Evolutionary conservation across 2,888 invertebrate genomes (phyloP), one percentile per base, ranked within the genome.

Genomic region (Zele albiditarsus): DNA sequence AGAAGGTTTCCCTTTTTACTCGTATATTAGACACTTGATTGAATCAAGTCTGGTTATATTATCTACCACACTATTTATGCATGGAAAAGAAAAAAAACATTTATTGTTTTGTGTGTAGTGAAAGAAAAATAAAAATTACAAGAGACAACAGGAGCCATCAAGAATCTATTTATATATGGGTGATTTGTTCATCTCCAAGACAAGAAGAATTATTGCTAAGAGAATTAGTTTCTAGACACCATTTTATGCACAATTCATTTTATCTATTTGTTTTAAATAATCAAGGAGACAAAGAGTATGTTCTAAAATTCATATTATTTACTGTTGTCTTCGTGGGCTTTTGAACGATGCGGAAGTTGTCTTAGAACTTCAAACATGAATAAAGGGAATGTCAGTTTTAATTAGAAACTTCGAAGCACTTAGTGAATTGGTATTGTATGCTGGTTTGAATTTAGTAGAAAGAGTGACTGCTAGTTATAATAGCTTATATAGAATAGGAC

Each of bases 141-240:
- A 38, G 46, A 46, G 53, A 72, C 66, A 72, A 72, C 38, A 57
- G 58, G 16, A 23, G n/a, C 3, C 3, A 25, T 12, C n/a, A 72
- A 33, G 10, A 46, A 68, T 57, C 10, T 46, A 57, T 66, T 49
- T 14, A 38, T 16, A 72, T 72, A 65, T 72, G 25, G 58, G 38
- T 57, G 38, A 53, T 53, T 53, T 53, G 20, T 53, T 46, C 16
- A 53, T 53, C 23, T 53, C 2, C 53, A 27, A 63, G 65, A 46
- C 66, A 72, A 72, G 42, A 23, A 53, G 57, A 53, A 38, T 25
- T 49, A 72, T 38, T 72, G 25, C 72, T 57, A 72, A 65, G 72
- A 65, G 65, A 38, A 65, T 72, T 28, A 31, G 33, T 65, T 65
- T 16, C 28, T 12, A 8, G 63, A 42, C 71, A 68, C 69, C 20